Percentiles rank a stretch among this genome's conserved stretches.
Evolutionary conservation across 2,797 vertebrate species (phyloP).

Genomic region (Limosa lapponica): DNA sequence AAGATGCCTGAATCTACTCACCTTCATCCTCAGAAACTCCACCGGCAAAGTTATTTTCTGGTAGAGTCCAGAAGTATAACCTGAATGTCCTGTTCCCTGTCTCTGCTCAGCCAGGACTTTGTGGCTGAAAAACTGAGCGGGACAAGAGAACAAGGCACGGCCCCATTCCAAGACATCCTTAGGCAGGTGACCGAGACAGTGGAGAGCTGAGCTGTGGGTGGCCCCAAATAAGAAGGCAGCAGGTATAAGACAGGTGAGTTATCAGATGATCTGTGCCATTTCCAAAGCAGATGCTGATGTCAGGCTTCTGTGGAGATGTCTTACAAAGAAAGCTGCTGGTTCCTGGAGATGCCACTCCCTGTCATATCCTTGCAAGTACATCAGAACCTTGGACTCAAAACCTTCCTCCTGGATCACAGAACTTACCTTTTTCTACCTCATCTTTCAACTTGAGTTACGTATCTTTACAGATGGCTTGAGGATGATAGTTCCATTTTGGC

Average conservation of each 20-base stretch:
- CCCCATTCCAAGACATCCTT: not conserved
- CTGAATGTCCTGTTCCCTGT: not conserved
- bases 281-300: not conserved
- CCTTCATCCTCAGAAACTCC: not conserved
- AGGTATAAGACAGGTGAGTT: not conserved
- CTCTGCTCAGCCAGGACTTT: not conserved
- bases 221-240: not conserved
- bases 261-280: not conserved
- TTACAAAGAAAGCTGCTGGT: not conserved
- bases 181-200: not conserved
- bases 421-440: not conserved
- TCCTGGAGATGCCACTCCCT: not conserved
- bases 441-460: not conserved
- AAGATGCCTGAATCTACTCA: not conserved
- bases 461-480: not conserved
- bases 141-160: not conserved
- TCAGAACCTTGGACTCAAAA: not conserved
- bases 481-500: not conserved
- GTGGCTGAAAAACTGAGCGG: not conserved
- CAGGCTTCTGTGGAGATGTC: not conserved
- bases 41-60: not conserved
- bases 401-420: not conserved
- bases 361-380: not conserved
- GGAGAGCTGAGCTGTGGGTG: not conserved
- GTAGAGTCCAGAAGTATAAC: not conserved